Evolutionary conservation across 2,113 vertebrate genomes (phyloP), one percentile per base, ranked within the genome.

Genomic region (Trichechus manatus): DNA sequence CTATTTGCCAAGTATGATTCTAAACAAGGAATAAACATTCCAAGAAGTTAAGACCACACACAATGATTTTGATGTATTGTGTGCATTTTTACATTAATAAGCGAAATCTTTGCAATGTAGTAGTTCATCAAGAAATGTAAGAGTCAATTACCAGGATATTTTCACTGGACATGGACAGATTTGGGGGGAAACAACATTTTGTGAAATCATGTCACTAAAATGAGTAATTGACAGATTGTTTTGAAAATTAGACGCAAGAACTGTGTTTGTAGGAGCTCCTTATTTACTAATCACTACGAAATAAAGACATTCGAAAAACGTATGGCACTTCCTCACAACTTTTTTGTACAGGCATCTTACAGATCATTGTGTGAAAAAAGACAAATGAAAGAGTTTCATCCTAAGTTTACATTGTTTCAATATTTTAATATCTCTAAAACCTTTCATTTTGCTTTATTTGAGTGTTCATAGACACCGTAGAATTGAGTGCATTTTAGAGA

Each of bases 401-500:
- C 44, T 15, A 42, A 87, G 42, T 79, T 33, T 68, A 15, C 66
- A 36, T 53, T 83, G 61, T 42, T 47, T 47, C 23, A 68, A 44
- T 79, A 79, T 29, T 84, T 39, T 39, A 39, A 75, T 81, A 61
- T 85, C 39, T 53, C 8, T 63, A 70, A 14, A 42, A 66, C 23
- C 1, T 39, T 42, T 64, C 56, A 50, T 78, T 68, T 72, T 74
- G 31, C n/a, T 56, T 86, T 77, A 59, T 82, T 80, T n/a, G 15
- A 6, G 36, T 86, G 17, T 13, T 64, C 25, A 93, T n/a, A 86
- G 80, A 66, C 29, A 68, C 31, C 22, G 53, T 13, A 74, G n/a
- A 93, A 77, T 89, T 79, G 39, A 95, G 27, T 81, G 19, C 11
- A 81, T 95, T 80, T 81, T 75, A 44, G 13, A 53, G 15, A 70